These are phyloP conservation scores for Adelosebastes latens DNA, from an alignment of 2,797 vertebrate species.

Conservation along the genomic window DNA sequence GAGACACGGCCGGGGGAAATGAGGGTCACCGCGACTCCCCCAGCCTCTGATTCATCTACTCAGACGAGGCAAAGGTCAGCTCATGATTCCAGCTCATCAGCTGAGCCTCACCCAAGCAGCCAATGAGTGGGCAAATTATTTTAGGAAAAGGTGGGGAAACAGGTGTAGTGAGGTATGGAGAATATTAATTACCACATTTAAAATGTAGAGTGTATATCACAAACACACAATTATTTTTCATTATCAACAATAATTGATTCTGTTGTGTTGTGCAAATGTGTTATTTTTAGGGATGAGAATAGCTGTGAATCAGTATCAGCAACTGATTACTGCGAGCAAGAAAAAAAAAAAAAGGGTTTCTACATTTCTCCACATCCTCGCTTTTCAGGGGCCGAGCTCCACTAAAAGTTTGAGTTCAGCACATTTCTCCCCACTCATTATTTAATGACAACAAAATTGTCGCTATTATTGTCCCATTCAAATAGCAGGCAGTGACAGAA, in stretches of 20 bases:
- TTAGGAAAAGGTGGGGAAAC: constrained; percentile 24
- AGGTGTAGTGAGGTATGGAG: background rate
- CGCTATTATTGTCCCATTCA: constrained; percentile 57
- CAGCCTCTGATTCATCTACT: constrained; percentile 64
- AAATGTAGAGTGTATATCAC: background rate
- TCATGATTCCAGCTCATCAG: constrained; percentile 56
- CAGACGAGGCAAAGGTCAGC: constrained; percentile 56
- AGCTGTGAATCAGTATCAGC: background rate
- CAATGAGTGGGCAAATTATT: constrained; percentile 51
- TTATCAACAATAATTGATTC: constrained; percentile 5
- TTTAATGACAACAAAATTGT: constrained; percentile 57
- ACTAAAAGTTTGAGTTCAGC: constrained; percentile 58
- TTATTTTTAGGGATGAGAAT: constrained; percentile 15
- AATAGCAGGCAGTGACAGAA: constrained; percentile 47
- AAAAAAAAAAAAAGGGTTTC: background rate
- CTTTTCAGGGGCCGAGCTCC: constrained; percentile 1
- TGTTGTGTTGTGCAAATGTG: background rate
- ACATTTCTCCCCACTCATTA: constrained; percentile 60
- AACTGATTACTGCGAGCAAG: constrained; percentile 4
- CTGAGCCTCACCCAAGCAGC: constrained; percentile 21
- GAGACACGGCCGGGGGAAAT: constrained; percentile 54
- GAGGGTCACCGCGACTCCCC: constrained; percentile 64
- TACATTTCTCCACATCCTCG: background rate
- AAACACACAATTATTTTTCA: background rate
- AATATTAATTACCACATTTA: constrained; percentile 34